Evolutionary conservation across 2,113 vertebrate species (phyloP).

Genomic region (Hyperopisus bebe): DNA sequence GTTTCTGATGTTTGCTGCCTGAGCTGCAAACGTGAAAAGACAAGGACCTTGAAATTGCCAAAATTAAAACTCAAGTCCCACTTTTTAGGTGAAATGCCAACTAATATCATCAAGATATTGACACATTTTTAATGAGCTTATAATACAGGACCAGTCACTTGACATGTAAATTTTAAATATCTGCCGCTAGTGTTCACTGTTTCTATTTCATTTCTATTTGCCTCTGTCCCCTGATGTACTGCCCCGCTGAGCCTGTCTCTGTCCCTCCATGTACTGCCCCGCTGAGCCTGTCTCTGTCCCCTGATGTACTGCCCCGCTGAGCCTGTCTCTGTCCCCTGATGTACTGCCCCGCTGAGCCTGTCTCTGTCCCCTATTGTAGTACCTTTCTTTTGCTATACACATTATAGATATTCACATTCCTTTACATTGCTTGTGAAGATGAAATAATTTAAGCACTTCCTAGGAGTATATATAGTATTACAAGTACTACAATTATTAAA

Average conservation of each 20-base stretch:
- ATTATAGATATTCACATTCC: not conserved
- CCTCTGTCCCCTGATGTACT: not conserved
- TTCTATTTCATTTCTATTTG: not conserved
- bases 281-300: not conserved
- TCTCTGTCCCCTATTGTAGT: not conserved
- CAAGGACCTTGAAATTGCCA: not conserved
- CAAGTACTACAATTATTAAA: no score
- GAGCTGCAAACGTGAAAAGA: not conserved
- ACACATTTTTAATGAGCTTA: not conserved
- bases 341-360: not conserved
- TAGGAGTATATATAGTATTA: not conserved
- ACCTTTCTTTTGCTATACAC: not conserved
- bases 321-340: not conserved
- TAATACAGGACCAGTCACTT: not conserved
- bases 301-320: not conserved
- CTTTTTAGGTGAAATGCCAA: not conserved
- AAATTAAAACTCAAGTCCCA: not conserved
- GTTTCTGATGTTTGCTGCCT: not conserved
- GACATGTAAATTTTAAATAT: not conserved
- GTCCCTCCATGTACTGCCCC: rapidly evolving
- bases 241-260: not conserved
- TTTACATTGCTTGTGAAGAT: not conserved
- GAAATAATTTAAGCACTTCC: not conserved
- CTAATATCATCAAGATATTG: not conserved
- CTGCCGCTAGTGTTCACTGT: not conserved